A percentile compares a stretch with the other conserved stretches of the same genome.
Evolutionary conservation across 2,113 vertebrate genomes (phyloP).

Genomic region (Propithecus coquereli): DNA sequence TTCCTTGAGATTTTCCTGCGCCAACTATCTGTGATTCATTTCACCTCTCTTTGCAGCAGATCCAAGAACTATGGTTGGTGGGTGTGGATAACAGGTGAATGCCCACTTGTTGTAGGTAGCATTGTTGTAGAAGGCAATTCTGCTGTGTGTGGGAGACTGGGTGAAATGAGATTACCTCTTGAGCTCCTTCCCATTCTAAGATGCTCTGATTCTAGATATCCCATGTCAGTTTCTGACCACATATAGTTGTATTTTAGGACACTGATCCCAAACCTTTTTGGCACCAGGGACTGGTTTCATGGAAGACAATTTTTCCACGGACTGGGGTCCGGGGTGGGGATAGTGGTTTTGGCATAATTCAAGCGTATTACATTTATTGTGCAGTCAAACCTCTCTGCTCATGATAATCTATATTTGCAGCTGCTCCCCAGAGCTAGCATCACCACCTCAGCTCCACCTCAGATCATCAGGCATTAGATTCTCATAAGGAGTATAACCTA

Average conservation of each 20-base stretch:
- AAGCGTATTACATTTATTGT: no score
- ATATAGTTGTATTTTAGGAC: background rate
- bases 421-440: no score
- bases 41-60: background rate
- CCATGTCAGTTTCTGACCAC: background rate
- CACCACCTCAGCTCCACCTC: no score
- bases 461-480: no score
- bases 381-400: no score
- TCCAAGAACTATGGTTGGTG: background rate
- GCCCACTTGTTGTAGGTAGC: background rate
- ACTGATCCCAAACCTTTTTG: no score
- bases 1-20: background rate
- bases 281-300: no score
- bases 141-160: background rate
- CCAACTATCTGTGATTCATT: background rate
- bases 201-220: background rate
- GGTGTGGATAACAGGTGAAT: background rate
- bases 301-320: no score
- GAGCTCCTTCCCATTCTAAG: background rate
- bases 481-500: no score
- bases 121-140: background rate
- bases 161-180: background rate
- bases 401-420: no score
- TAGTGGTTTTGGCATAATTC: no score
- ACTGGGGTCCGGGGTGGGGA: no score